Base-by-base conservation (phyloP, 2,888 invertebrate species). In the Ephialtes manifestator region DNA sequence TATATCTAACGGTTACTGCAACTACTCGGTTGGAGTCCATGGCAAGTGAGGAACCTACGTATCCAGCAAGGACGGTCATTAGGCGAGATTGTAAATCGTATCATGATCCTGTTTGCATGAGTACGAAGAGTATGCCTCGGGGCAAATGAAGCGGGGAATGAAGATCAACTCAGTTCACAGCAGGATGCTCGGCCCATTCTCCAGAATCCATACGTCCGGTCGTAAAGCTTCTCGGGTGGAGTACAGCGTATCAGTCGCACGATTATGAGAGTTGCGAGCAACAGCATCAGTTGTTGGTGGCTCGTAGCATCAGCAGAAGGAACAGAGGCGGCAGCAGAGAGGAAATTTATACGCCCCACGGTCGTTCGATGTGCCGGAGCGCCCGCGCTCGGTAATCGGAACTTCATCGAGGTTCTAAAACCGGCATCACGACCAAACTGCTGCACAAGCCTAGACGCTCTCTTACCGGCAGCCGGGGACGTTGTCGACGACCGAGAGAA, bases 401-500 rank as follows among this genome's bases (percentile, higher is more conserved):
- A 81, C 81, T 70, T 74, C 51, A 74, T 74, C 77, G 81, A 18
- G 60, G 31, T 63, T 81, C 81, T 81, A 84, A 78, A 84, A 84
- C 74, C 76, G 51, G 74, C 72, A 60, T 77, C 70, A 63, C 63
- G 65, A 68, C 63, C 51, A 28, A 46, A 71, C 76, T 7, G 67
- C 31, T 18, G 51, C 39, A 4, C 65, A 60, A 35, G 74, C 48
- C 80, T 77, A 84, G 72, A 68, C 81, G 68, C 80, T 84, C 81
- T 55, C 63, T 84, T 84, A 84, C 84, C 84, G 84, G 84, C 84
- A 5, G 84, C 77, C 63, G 84, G 84, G 72, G 58, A 51, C 72
- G n/a, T 55, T 58, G 58, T 68, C 63, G 58, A 46, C 67, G 70
- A 71, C 28, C 46, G 53, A 20, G 46, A 15, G 48, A 68, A 68